phyloP scores from a whole-genome alignment of 2,113 vertebrate species.

The Hypanus sabinus region DNA sequence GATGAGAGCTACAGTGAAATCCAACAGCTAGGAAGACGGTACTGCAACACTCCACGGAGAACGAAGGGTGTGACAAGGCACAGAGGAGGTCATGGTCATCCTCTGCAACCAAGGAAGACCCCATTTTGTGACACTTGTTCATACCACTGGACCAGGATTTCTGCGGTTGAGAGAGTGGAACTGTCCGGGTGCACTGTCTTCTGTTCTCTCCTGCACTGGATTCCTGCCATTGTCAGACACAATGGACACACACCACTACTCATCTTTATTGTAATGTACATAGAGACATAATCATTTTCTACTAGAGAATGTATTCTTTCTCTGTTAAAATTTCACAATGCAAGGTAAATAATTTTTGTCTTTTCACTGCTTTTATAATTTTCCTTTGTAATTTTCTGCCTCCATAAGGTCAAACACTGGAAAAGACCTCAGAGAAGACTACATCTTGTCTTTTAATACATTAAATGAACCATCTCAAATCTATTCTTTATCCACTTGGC shows the following conservation, averaged over 20 bases:
- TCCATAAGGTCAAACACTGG: not conserved
- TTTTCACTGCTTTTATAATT: not conserved
- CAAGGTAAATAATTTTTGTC: not conserved
- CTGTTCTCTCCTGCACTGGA: too few relatives aligned
- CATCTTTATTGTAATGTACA: not conserved
- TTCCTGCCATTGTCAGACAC: too few relatives aligned
- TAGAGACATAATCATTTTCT: not conserved
- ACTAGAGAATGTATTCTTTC: not conserved
- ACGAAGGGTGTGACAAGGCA: too few relatives aligned
- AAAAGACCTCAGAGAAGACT: not conserved
- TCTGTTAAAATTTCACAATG: not conserved
- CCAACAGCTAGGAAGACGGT: too few relatives aligned
- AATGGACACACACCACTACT: not conserved
- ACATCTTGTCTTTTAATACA: not conserved
- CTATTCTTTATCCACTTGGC: not conserved
- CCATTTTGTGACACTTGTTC: too few relatives aligned
- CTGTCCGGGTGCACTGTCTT: too few relatives aligned
- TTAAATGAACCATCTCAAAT: not conserved
- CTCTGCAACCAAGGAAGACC: too few relatives aligned
- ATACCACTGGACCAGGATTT: too few relatives aligned
- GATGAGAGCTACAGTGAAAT: too few relatives aligned
- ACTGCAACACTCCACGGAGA: too few relatives aligned
- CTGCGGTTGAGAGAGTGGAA: too few relatives aligned
- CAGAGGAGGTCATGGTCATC: too few relatives aligned
- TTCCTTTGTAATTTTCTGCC: not conserved